Base-by-base conservation (phyloP, 2,888 invertebrate species). In the Zele albiditarsus region DNA sequence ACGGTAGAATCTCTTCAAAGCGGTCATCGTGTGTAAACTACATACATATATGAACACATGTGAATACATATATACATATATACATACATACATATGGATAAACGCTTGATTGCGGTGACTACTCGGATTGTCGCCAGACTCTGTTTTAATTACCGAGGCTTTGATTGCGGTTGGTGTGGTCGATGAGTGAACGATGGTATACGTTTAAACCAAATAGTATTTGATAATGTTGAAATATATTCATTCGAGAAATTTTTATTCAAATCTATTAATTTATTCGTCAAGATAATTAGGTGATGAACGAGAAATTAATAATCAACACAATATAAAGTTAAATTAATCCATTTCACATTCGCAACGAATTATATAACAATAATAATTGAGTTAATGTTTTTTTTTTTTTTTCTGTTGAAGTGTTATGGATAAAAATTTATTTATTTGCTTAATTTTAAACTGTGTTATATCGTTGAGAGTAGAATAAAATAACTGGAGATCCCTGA, bases 81-180 rank as follows among this genome's bases (percentile, higher is more conserved):
- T 20, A 20, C 23, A 8, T 53, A 53, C 16, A 46, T 23, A 53
- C 10, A 20, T 53, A 53, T 53, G 6, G n/a, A 20, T 53, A 53
- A 53, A 53, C 78, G 78, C 78, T 81, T 75, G 78, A 80, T 79
- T 79, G 78, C 78, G 77, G 79, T 75, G 72, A 76, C 77, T 74
- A 65, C 74, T 79, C 77, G 75, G 75, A 73, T 71, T 77, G 42
- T 58, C 60, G 72, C 76, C 70, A 20, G 53, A 60, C 77, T 75
- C 79, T 70, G 79, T 78, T 81, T 80, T 80, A 80, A 81, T 81
- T 80, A 79, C 80, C 74, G 75, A 76, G 72, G 77, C 80, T 79
- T 80, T 79, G 80, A 81, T 80, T 81, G 80, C 77, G 79, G 75
- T 76, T 76, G 74, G 72, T 69, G 74, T 60, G 73, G 74, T 69